These are phyloP conservation scores for Epinotia ramella DNA, from an alignment of 2,888 invertebrate species.

Conservation along the genomic window DNA sequence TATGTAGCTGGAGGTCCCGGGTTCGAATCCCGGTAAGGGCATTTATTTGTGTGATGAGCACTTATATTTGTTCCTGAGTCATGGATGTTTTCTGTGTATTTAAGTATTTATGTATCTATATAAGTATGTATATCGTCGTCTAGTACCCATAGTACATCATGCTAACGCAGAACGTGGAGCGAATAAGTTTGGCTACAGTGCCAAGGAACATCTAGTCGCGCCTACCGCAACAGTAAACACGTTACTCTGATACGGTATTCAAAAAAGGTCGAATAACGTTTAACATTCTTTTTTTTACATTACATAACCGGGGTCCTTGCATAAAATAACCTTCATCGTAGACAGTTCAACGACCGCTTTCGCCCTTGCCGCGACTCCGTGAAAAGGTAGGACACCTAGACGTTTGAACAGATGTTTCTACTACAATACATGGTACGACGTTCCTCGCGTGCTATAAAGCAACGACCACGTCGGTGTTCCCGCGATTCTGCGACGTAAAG, in stretches of 20 bases:
- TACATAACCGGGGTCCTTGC: slow-evolving; percentile 14
- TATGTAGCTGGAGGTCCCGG: too few species aligned
- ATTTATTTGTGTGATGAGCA: too few species aligned
- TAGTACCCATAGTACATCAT: too few species aligned
- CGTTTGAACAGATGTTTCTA: slow-evolving; percentile 14
- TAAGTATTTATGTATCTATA: too few species aligned
- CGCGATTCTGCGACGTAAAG: background rate
- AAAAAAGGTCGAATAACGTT: background rate
- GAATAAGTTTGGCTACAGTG: too few species aligned
- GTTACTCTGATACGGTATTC: background rate
- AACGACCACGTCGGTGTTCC: background rate
- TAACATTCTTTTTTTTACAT: background rate
- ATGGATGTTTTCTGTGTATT: too few species aligned
- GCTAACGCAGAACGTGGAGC: too few species aligned
- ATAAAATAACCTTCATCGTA: slow-evolving; percentile 11
- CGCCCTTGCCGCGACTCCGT: slow-evolving; percentile 10
- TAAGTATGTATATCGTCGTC: too few species aligned
- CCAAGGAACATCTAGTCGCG: too few species aligned
- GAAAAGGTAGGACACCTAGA: slow-evolving; percentile 1
- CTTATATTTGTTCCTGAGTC: too few species aligned
- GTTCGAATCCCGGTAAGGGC: too few species aligned
- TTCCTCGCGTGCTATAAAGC: too few species aligned
- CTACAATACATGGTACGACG: background rate
- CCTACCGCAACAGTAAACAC: background rate
- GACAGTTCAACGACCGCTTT: slow-evolving; percentile 7